A percentile compares a stretch with the other conserved stretches of the same genome.
These are phyloP conservation scores for Ciconia maguari DNA, from an alignment of 2,113 vertebrate species.

Conservation along the genomic window DNA sequence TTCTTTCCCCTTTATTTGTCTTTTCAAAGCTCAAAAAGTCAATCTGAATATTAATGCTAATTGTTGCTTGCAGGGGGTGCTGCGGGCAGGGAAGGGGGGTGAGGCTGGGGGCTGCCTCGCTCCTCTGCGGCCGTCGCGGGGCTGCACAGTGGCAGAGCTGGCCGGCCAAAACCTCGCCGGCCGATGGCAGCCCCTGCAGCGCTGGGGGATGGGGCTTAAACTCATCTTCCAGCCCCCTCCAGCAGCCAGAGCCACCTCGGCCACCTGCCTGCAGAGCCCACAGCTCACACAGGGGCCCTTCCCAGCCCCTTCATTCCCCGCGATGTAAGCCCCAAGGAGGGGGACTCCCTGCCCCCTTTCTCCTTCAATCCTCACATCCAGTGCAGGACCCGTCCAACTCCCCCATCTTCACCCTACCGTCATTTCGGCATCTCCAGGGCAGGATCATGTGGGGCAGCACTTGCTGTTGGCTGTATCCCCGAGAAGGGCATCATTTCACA, in stretches of 20 bases:
- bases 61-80: neutral
- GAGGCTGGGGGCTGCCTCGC: neutral
- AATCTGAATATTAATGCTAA: neutral
- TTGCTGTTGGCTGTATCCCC: neutral
- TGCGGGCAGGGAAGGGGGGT: neutral
- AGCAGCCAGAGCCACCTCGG: neutral
- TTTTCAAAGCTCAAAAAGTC: neutral
- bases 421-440: neutral
- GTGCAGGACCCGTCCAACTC: neutral
- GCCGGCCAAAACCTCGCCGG: neutral
- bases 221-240: neutral
- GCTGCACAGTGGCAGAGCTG: neutral
- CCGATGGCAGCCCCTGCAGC: rapidly evolving
- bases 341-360: neutral
- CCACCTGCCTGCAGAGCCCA: neutral
- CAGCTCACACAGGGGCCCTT: neutral
- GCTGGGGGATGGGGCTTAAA: neutral
- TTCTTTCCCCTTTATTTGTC: neutral
- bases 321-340: rapidly evolving
- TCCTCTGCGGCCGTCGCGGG: rapidly evolving
- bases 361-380: neutral
- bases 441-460: neutral
- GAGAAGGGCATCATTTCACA: neutral
- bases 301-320: neutral
- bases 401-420: neutral